phyloP scores from a whole-genome alignment of 2,113 vertebrate genomes.

The Chaetodon auriga region DNA sequence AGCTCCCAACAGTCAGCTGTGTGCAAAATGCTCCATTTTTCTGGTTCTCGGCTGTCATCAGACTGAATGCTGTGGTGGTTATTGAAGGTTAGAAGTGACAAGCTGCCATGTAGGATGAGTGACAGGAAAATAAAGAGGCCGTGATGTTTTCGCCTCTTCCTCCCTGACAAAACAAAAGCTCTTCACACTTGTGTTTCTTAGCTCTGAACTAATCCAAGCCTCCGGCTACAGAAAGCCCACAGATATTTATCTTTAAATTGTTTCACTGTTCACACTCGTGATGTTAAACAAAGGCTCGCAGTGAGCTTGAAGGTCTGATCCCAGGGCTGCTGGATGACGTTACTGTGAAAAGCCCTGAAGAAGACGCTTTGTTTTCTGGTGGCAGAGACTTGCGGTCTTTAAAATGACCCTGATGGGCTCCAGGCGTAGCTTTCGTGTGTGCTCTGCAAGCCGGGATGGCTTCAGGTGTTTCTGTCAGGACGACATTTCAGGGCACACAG shows the following conservation, averaged over 20 bases:
- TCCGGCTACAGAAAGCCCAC: not conserved
- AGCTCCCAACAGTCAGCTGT: not conserved
- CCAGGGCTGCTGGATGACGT: not conserved
- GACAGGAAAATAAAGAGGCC: conserved; percentile 3
- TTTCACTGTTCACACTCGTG: not conserved
- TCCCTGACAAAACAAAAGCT: conserved; percentile 17
- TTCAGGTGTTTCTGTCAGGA: not conserved
- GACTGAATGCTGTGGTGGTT: not conserved
- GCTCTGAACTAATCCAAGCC: not conserved
- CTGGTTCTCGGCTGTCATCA: not conserved
- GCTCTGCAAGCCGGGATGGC: not conserved
- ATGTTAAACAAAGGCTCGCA: not conserved
- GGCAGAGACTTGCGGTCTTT: too few relatives aligned
- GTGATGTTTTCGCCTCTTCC: not conserved
- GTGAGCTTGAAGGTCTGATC: not conserved
- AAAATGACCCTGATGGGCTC: not conserved
- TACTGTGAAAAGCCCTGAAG: not conserved
- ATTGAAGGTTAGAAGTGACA: not conserved
- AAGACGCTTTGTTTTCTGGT: not conserved
- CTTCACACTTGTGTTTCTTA: not conserved
- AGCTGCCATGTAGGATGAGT: not conserved
- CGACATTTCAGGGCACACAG: not conserved
- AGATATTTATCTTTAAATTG: not conserved
- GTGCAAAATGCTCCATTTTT: not conserved
- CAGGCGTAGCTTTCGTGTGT: not conserved